Percentiles rank a stretch among this genome's conserved stretches.
Conservation (phyloP, 2,113 vertebrate species). For the Sylvia atricapilla region DNA sequence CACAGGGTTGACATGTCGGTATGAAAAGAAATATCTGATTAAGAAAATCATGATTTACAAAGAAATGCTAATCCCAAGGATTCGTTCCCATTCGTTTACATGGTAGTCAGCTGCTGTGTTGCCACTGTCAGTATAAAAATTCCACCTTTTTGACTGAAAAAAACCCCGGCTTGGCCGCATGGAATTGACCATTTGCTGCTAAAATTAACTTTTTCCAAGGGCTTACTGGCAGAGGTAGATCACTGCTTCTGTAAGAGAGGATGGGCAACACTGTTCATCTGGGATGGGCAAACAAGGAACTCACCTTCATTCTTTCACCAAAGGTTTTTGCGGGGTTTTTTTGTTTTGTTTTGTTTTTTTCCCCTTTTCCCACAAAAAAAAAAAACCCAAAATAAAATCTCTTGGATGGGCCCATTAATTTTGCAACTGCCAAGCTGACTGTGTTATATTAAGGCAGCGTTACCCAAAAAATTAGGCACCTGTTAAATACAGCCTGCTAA, state of each 20-base stretch:
- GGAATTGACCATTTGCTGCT: conserved; percentile 64
- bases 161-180: conserved; percentile 32
- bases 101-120: conserved; percentile 65
- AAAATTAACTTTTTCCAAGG: conserved; percentile 60
- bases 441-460: conserved; percentile 84
- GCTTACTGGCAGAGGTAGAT: conserved; percentile 80
- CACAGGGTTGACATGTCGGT: conserved; percentile 67
- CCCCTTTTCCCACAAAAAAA: background rate
- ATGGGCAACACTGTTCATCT: conserved; percentile 53
- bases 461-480: conserved; percentile 77
- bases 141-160: conserved; percentile 57
- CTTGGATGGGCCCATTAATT: conserved; percentile 70
- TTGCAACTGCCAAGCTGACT: conserved; percentile 80
- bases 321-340: background rate
- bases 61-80: conserved; percentile 58
- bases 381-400: background rate
- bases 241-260: conserved; percentile 70
- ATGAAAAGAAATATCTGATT: conserved; percentile 64
- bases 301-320: conserved; percentile 37
- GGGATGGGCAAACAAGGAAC: conserved; percentile 48
- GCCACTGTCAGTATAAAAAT: conserved; percentile 59
- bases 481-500: conserved; percentile 72
- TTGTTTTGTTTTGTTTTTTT: background rate
- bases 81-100: conserved; percentile 36
- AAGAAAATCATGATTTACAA: conserved; percentile 54